Conservation (phyloP, 2,113 vertebrate genomes). For the Junco hyemalis region DNA sequence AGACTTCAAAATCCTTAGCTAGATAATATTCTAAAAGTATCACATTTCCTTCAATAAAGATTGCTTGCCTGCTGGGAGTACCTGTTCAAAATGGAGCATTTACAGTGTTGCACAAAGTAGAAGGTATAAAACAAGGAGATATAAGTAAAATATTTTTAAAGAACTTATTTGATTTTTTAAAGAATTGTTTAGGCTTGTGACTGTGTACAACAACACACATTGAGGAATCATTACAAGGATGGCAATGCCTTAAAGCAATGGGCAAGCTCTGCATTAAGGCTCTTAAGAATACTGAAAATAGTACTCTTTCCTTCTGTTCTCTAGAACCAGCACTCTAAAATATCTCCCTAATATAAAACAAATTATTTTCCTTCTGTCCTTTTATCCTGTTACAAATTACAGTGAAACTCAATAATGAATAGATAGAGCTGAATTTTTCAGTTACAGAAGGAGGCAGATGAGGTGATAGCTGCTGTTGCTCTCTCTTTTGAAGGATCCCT, state of each 20-base stretch:
- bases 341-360: slow-evolving; percentile 38
- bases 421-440: background rate
- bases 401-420: slow-evolving; percentile 35
- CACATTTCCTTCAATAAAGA: background rate
- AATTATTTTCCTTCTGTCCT: background rate
- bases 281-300: slow-evolving; percentile 36
- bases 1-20: background rate
- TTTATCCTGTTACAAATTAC: slow-evolving; percentile 17
- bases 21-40: background rate
- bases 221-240: background rate
- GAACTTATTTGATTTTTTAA: background rate
- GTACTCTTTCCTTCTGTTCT: background rate
- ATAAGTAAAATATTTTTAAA: background rate
- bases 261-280: background rate
- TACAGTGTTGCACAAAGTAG: background rate
- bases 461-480: slow-evolving; percentile 17
- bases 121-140: background rate
- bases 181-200: background rate
- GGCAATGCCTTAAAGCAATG: slow-evolving; percentile 3
- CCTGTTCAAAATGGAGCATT: background rate
- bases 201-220: background rate
- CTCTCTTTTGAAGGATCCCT: background rate
- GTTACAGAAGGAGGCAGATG: background rate
- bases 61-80: background rate
- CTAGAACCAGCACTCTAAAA: slow-evolving; percentile 41